Base-by-base conservation (phyloP, 1,140 invertebrate genomes). In the Aphaenogaster ashmeadi region DNA sequence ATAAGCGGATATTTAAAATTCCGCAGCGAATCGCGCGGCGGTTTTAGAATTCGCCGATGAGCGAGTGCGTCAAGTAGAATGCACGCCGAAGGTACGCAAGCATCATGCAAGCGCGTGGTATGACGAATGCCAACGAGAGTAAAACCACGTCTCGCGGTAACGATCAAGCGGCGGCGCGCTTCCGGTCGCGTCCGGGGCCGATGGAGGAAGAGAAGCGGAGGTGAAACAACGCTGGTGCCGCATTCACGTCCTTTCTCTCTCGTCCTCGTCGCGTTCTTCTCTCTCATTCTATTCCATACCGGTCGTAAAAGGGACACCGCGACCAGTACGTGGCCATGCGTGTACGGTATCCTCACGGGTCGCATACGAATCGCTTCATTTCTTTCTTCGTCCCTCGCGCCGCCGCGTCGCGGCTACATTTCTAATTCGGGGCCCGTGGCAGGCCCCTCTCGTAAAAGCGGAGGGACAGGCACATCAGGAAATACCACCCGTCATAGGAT, bases 321-420 rank as follows among this genome's bases (percentile, higher is more conserved):
- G 62, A 62, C 47, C 56, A 54, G 74, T 72, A 85, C 69, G 47
- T 80, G 44, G 84, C 52, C 74, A 18, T 58, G 81, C 58, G 66
- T 41, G 13, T 86, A 90, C 77, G 89, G 27, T 86, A 90, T 72
- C 72, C 50, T 74, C 58, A 54, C 79, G 90, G 66, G 64, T 67
- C 72, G 93, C 93, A 94, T 94, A 94, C 93, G 89, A 94, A 94
- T 94, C 89, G 86, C 92, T 92, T 92, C 90, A 93, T 94, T 94
- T 91, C 86, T 86, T 64, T 41, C 15, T 18, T n/a, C 41, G 33
- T 8, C n/a, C 54, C 27, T 44, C 50, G 41, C 54, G 27, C 36
- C 56, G 60, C 64, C 78, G 44, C 71, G 81, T 47, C 67, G 58
- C 62, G n/a, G 54, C 64, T 21, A 78, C 75, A 87, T 88, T 92